phyloP scores from a whole-genome alignment of 2,113 vertebrate species.

The Lampris megalopsis region DNA sequence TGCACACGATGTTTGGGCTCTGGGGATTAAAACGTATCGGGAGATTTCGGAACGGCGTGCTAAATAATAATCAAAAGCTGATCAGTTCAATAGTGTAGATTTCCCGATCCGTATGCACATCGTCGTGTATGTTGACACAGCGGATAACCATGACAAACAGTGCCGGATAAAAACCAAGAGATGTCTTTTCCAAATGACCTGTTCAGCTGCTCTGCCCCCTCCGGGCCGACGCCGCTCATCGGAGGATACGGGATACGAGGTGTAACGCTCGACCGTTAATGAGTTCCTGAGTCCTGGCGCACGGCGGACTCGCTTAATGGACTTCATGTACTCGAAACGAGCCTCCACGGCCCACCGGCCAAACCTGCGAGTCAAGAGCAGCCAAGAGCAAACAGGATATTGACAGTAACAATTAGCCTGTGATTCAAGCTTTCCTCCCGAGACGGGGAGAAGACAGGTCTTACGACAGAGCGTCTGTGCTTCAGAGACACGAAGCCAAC shows the following conservation, averaged over 20 bases:
- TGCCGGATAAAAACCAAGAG: background rate
- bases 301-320: constrained; percentile 50
- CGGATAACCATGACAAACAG: background rate
- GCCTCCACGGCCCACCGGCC: constrained; percentile 23
- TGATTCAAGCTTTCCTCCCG: constrained; percentile 38
- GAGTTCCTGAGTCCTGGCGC: constrained; percentile 69
- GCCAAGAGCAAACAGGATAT: constrained; percentile 71
- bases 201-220: background rate
- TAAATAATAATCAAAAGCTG: background rate
- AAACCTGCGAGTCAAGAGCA: constrained; percentile 15
- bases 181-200: constrained; percentile 16
- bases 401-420: constrained; percentile 62
- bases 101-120: background rate
- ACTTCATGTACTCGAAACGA: constrained; percentile 59
- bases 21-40: background rate
- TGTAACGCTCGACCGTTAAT: constrained; percentile 59
- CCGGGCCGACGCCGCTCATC: background rate
- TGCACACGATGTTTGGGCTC: background rate
- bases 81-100: background rate
- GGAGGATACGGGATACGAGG: constrained; percentile 44
- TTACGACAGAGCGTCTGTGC: constrained; percentile 35
- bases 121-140: background rate
- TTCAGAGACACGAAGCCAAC: constrained; percentile 7
- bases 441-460: constrained; percentile 30
- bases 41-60: background rate